Percentiles rank a stretch among this genome's conserved stretches.
phyloP scores from a whole-genome alignment of 2,113 vertebrate species.

The Scomber colias region DNA sequence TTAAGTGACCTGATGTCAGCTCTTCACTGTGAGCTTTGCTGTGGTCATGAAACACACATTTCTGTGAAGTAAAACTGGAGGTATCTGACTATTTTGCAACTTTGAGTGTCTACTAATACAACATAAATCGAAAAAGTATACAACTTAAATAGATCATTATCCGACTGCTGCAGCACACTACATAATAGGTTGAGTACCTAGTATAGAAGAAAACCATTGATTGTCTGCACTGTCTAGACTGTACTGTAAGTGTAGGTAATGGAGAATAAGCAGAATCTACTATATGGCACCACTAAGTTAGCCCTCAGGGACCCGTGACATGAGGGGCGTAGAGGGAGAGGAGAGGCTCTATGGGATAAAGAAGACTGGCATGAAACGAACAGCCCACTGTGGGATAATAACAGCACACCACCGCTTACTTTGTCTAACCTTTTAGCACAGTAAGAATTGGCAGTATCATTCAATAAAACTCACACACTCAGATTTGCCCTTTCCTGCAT shows the following conservation, averaged over 20 bases:
- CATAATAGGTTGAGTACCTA: background rate
- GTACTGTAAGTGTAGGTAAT: background rate
- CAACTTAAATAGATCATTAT: background rate
- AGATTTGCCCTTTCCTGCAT: slow-evolving; percentile 38
- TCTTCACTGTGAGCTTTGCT: background rate
- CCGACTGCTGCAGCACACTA: background rate
- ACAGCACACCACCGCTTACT: slow-evolving; percentile 32
- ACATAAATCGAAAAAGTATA: background rate
- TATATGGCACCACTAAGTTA: background rate
- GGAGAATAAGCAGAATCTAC: background rate
- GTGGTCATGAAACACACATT: background rate
- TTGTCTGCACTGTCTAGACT: background rate
- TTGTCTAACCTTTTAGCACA: slow-evolving; percentile 53
- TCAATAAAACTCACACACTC: slow-evolving; percentile 45
- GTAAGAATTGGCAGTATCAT: slow-evolving; percentile 29
- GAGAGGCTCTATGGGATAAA: slow-evolving; percentile 11
- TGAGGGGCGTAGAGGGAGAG: background rate
- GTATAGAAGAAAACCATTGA: background rate
- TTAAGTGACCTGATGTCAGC: slow-evolving; percentile 13
- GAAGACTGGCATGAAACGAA: background rate
- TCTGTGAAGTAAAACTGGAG: background rate
- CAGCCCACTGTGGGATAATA: slow-evolving; percentile 3
- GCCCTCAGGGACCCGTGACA: background rate
- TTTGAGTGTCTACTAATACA: background rate
- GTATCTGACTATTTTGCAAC: background rate